Base-by-base conservation (phyloP, 2,888 invertebrate genomes). In the Phaonia tiefii region DNA sequence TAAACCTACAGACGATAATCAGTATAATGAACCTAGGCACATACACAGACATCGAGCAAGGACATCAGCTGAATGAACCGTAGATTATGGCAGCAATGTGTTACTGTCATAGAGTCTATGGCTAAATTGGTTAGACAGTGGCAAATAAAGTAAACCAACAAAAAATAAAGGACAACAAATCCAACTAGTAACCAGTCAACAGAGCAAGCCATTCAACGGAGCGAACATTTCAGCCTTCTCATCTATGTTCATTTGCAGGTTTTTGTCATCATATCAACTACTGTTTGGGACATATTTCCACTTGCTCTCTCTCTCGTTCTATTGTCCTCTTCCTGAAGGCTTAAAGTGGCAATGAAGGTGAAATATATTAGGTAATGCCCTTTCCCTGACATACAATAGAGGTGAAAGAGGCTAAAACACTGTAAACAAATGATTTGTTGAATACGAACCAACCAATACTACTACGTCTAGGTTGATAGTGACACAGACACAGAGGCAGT, bases 341-440 rank as follows among this genome's bases (percentile, higher is more conserved):
- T 79, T 79, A 72, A 75, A 63, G 31, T 31, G 31, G 63, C 69
- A 80, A 73, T 56, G 69, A 75, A 75, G 67, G 72, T 69, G 60
- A 75, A 75, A 72, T 66, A 71, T 37, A 66, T 37, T 11, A 54
- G 42, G 15, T 25, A 71, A 46, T 25, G 44, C 17, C 44, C 37
- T 67, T 63, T 20, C 37, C 39, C 69, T 46, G 46, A 39, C 17
- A 39, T n/a, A n/a, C 25, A 60, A n/a, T 46, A 44, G 42, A 69
- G 63, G 54, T 63, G 66, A 58, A 74, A 54, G 70, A 77, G 74
- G 71, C 66, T 74, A 60, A 79, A 67, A 80, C 54, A 44, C 76
- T 31, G 4, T 79, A 42, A 83, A 72, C 86, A 87, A 88, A 88
- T 89, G 86, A 87, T 89, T 88, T 89, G 88, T 88, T 86, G 86